Base-by-base conservation (phyloP, 2,797 vertebrate species). In the Podarcis siculus region DNA sequence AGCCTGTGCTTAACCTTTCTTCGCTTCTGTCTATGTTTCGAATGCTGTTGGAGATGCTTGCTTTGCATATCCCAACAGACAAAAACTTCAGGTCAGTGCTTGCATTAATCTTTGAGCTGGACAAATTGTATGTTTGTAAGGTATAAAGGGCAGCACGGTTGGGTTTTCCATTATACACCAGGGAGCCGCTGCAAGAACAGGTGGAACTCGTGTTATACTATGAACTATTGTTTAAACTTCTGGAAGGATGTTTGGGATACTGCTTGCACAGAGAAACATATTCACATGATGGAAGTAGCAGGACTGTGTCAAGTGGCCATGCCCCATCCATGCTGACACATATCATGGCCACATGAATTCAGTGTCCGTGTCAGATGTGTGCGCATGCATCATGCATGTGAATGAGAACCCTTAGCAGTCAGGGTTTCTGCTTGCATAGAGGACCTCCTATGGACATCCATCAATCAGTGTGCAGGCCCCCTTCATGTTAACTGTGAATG, bases 1-100 rank as follows among this genome's bases (percentile, higher is more conserved):
- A 93, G 76, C 77, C 58, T 76, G 3, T 58, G 13, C 21, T 88
- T 88, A 86, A 86, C 32, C 55, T 86, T 79, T 80, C 12, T 4
- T 1, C n/a, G 64, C n/a, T 72, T 2, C 10, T 19, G 13, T n/a
- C 32, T 82, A 3, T 45, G 30, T 45, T 79, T 25, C 39, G 45
- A 88, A 78, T 32, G 42, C 30, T 21, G 39, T 73, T 75, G n/a
- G 69, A 80, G 10, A 64, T 49, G 15, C 32, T 64, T 23, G 69
- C 27, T 75, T 73, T 75, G 21, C 21, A 73, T 7, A 25, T 9
- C 25, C 7, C 69, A 55, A 76, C 25, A 75, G 42, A 66, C 15
- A 75, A 71, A 30, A 89, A 83, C 55, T 32, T 61, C 5, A 49
- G 67, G 58, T 81, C 42, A 85, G 42, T 89, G 67, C 23, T 27